phyloP scores from a whole-genome alignment of 2,113 vertebrate genomes.

The Aegotheles bennettii region DNA sequence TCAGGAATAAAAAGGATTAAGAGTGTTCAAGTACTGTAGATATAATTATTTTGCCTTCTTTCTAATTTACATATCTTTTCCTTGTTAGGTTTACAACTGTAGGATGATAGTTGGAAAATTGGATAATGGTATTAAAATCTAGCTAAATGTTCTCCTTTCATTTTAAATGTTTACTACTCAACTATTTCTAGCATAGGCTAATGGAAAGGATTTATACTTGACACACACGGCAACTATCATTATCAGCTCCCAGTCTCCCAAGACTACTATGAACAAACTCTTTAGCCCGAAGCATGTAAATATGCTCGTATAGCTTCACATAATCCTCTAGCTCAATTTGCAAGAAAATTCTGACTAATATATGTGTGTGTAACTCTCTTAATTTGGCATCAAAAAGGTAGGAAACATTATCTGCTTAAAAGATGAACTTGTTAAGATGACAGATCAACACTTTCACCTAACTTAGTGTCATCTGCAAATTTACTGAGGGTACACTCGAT shows the following conservation, averaged over 20 bases:
- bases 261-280: not conserved
- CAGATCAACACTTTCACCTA: too few species aligned
- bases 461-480: too few species aligned
- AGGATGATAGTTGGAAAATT: not conserved
- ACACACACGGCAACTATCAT: not conserved
- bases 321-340: not conserved
- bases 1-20: not conserved
- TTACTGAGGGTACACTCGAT: too few species aligned
- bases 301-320: not conserved
- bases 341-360: not conserved
- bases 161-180: not conserved
- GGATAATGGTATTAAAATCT: not conserved
- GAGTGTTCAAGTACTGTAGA: not conserved
- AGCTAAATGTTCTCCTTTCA: not conserved
- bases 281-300: not conserved
- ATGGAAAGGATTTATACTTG: not conserved
- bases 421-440: not conserved
- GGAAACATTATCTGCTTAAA: not conserved
- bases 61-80: not conserved
- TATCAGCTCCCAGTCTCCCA: not conserved
- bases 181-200: not conserved
- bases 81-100: not conserved
- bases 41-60: not conserved
- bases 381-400: not conserved
- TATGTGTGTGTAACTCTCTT: not conserved